Conservation (phyloP, 2,113 vertebrate species). For the Rissa tridactyla region DNA sequence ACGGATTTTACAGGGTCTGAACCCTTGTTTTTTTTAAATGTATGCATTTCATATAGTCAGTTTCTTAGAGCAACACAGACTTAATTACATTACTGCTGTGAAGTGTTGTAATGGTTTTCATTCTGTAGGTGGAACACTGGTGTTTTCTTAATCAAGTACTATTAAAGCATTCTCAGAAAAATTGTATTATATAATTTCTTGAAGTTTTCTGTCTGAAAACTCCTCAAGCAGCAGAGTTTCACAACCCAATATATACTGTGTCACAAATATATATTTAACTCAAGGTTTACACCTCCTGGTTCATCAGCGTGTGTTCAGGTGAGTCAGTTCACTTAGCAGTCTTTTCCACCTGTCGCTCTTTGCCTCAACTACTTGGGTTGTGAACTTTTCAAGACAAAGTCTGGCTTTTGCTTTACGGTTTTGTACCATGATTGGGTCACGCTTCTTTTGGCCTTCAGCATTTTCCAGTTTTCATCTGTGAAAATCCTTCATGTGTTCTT, state of each 20-base stretch:
- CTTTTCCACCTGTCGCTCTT: not conserved
- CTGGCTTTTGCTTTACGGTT: not conserved
- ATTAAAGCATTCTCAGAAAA: not conserved
- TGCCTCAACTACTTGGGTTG: not conserved
- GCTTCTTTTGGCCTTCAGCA: not conserved
- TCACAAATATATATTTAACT: not conserved
- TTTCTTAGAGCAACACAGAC: constrained; percentile 12
- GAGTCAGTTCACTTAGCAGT: not conserved
- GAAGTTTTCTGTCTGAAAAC: not conserved
- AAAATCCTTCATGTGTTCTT: not conserved
- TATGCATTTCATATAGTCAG: not conserved
- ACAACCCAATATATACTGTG: not conserved
- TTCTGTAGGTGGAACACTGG: not conserved
- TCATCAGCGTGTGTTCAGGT: not conserved
- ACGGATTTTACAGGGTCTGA: not conserved
- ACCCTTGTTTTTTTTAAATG: not conserved
- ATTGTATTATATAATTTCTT: not conserved
- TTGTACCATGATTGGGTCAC: not conserved
- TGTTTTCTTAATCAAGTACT: not conserved
- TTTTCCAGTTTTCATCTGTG: not conserved
- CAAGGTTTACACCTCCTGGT: not conserved
- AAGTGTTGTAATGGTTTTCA: not conserved
- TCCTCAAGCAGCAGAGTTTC: not conserved
- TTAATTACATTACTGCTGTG: not conserved
- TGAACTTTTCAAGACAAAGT: not conserved